Conservation (phyloP, 2,888 invertebrate genomes). For the Drosophila merina region DNA sequence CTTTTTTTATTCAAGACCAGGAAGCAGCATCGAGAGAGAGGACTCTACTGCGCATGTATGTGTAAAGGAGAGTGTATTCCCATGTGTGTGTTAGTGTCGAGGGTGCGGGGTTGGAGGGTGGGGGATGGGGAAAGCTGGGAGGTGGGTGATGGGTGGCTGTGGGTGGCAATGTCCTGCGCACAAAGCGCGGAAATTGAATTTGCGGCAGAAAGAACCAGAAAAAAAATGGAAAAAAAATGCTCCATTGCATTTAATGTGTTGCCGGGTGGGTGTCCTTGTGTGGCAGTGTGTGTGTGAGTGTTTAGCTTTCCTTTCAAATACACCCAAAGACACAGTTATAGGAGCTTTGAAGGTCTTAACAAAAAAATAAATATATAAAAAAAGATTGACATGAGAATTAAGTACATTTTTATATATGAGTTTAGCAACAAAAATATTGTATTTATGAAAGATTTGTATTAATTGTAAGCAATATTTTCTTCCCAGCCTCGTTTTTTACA, state of each 20-base stretch:
- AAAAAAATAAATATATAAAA: background rate
- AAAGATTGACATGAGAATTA: too few relatives aligned
- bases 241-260: constrained; percentile 73
- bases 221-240: constrained; percentile 38
- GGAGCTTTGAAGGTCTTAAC: background rate
- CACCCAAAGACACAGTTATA: background rate
- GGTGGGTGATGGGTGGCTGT: constrained; percentile 3
- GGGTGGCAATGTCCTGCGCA: constrained; percentile 64
- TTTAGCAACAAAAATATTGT: too few relatives aligned
- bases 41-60: constrained; percentile 49
- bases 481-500: too few relatives aligned
- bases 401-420: too few relatives aligned
- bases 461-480: too few relatives aligned
- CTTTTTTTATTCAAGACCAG: constrained; percentile 38
- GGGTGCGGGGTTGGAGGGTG: constrained; percentile 1
- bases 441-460: too few relatives aligned
- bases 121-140: constrained; percentile 2
- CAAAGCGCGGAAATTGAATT: constrained; percentile 79
- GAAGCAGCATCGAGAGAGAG: constrained; percentile 36
- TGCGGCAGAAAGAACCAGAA: constrained; percentile 61
- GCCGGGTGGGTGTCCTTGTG: constrained; percentile 28
- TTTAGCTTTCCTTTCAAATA: constrained; percentile 1
- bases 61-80: constrained; percentile 3
- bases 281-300: constrained; percentile 22
- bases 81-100: background rate